phyloP scores from a whole-genome alignment of 2,113 vertebrate species.

The Meleagris gallopavo region DNA sequence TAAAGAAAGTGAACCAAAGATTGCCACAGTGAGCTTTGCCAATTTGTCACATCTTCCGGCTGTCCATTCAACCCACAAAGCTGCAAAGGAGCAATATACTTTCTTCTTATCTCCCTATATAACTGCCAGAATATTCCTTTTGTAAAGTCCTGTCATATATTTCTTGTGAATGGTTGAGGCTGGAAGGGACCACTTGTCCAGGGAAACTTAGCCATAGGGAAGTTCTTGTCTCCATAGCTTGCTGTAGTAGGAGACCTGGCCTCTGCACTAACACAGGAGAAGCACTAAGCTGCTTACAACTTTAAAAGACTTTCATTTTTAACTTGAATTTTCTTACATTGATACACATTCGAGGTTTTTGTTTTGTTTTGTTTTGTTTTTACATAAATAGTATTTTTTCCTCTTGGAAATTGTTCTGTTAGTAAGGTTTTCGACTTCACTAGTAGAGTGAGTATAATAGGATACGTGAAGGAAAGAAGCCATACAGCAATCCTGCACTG shows the following conservation, averaged over 20 bases:
- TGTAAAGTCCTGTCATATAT: neutral
- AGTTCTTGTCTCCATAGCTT: neutral
- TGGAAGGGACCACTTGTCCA: neutral
- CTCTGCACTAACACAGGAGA: neutral
- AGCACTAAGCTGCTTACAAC: neutral
- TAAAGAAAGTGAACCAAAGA: neutral
- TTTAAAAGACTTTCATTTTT: neutral
- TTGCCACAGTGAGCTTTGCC: neutral
- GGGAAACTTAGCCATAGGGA: neutral
- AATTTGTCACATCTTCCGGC: fast-evolving
- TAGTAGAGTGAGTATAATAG: neutral
- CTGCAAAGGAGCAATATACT: neutral
- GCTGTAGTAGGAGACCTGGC: neutral
- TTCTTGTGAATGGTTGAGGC: neutral
- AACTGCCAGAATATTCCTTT: neutral
- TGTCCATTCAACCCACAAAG: neutral
- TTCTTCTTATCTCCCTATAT: neutral
- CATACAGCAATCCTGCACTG: neutral
- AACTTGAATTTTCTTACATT: neutral
- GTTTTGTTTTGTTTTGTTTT: neutral
- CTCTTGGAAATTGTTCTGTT: neutral
- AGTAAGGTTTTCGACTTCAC: neutral
- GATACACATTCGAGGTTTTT: too few species aligned
- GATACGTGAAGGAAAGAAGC: neutral
- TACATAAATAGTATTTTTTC: neutral